Evolutionary conservation across 1,140 invertebrate species (phyloP).

Genomic region (Lepidotrigona ventralis): DNA sequence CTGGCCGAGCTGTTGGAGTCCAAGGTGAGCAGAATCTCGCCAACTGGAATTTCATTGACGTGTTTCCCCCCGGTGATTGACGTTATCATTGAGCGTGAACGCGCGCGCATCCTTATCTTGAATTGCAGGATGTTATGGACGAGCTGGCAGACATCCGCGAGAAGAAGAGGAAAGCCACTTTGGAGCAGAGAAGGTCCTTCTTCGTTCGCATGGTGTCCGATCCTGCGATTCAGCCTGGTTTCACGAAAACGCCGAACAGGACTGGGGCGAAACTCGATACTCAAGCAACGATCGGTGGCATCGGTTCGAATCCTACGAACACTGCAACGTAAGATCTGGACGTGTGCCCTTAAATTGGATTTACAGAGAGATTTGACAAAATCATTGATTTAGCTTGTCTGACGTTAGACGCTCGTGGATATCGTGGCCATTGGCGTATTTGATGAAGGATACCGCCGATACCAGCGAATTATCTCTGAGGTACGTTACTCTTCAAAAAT

Average conservation of each 20-base stretch:
- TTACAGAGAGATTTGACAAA: not conserved
- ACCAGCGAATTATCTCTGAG: conserved; percentile 89
- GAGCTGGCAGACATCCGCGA: conserved; percentile 85
- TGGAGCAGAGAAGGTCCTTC: conserved; percentile 95
- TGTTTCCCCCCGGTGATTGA: not conserved
- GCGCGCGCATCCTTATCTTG: not conserved
- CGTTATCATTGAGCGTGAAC: not conserved
- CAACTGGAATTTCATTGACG: not conserved
- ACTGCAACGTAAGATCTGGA: conserved; percentile 39
- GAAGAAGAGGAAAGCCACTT: conserved; percentile 86
- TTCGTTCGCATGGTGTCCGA: conserved; percentile 98
- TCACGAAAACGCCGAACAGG: conserved; percentile 78
- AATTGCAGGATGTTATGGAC: conserved; percentile 83
- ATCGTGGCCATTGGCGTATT: conserved; percentile 92
- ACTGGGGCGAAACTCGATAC: conserved; percentile 74
- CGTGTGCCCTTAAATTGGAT: not conserved
- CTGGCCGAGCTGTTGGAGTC: conserved; percentile 89
- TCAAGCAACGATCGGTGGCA: conserved; percentile 74
- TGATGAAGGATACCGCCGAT: conserved; percentile 86
- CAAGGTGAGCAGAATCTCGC: conserved; percentile 72
- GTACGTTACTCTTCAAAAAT: conserved; percentile 79
- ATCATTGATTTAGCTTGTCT: conserved; percentile 10
- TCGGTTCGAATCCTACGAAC: conserved; percentile 61
- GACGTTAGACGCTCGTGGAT: conserved; percentile 88
- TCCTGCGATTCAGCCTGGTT: conserved; percentile 89